Base-by-base conservation (phyloP, 2,797 vertebrate species). In the Coregonus ussuriensis region DNA sequence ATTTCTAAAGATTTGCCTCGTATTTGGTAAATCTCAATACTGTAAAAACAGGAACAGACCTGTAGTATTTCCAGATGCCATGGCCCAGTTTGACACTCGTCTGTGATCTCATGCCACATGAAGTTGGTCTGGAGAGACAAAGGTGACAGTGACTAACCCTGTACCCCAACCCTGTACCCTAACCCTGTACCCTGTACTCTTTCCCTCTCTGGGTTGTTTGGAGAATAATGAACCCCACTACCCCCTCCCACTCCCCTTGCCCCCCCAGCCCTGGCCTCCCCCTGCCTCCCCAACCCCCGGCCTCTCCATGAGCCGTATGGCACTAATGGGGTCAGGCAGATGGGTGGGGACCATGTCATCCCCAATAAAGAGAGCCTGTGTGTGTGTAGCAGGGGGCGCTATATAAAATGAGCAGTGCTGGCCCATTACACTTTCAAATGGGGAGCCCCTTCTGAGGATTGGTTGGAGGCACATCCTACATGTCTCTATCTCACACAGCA, bases 321-420 rank as follows among this genome's bases (percentile, higher is more conserved):
- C 85, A 81, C 84, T 91, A 92, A 93, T 92, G 91, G 89, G 91
- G 92, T 92, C 92, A 92, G 87, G 83, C 91, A 92, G 89, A 93
- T 92, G 93, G 91, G 87, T 85, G 88, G 88, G 85, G 88, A 86
- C 85, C 80, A 74, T 77, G 77, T 62, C 16, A 66, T 29, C 73
- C 59, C 73, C 21, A 62, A 47, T 47, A 52, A 74, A 51, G 37
- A 74, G 54, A 65, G 59, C 37, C 25, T 66, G 59, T 63, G 75
- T 81, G 77, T 31, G 62, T 56, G 52, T 35, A 14, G 33, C 47
- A 14, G 71, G 31, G 21, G 47, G 70, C 18, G 7, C 16, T 70
- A 71, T 16, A 9, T 14, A 53, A 18, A 35, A 68, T 16, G 13
- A 68, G 33, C 33, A 51, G 29, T 73, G 33, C 29, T 56, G 54